Evolutionary conservation across 2,113 vertebrate genomes (phyloP).

Genomic region (Colius striatus): DNA sequence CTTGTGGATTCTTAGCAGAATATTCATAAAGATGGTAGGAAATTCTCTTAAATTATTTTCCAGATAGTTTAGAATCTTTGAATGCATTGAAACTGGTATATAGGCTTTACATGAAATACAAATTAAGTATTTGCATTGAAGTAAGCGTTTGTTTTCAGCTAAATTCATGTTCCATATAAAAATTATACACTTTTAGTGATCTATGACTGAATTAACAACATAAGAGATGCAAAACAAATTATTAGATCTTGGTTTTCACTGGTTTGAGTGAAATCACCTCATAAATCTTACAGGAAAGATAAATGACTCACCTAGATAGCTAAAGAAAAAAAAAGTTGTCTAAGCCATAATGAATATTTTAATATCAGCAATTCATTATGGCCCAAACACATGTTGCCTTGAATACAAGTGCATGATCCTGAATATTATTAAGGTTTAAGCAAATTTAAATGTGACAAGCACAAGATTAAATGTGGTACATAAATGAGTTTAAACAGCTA

Average conservation of each 20-base stretch:
- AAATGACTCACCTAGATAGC: slow-evolving; percentile 61
- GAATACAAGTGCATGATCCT: slow-evolving; percentile 70
- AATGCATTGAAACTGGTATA: not conserved
- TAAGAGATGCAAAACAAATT: slow-evolving; percentile 16
- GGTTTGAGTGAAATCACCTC: slow-evolving; percentile 20
- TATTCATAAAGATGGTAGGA: not conserved
- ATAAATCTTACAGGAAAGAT: slow-evolving; percentile 59
- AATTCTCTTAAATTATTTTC: not conserved
- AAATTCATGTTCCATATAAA: not conserved
- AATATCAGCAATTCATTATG: slow-evolving; percentile 69
- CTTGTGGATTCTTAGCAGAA: not conserved
- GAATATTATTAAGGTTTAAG: slow-evolving; percentile 76
- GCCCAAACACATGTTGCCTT: slow-evolving; percentile 62
- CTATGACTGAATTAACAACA: slow-evolving; percentile 11
- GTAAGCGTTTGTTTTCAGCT: not conserved
- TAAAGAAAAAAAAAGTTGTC: slow-evolving; percentile 52
- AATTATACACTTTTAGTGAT: not conserved
- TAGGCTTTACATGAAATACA: not conserved
- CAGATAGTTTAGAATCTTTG: not conserved
- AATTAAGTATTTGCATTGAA: slow-evolving; percentile 9
- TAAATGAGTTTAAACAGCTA: slow-evolving; percentile 67
- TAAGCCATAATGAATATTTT: slow-evolving; percentile 62
- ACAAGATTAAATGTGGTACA: slow-evolving; percentile 69
- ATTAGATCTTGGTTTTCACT: slow-evolving; percentile 8
- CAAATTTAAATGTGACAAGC: slow-evolving; percentile 73